phyloP scores from a whole-genome alignment of 37 sponge, comb jelly and placozoan species.

The Agelas oroides region DNA sequence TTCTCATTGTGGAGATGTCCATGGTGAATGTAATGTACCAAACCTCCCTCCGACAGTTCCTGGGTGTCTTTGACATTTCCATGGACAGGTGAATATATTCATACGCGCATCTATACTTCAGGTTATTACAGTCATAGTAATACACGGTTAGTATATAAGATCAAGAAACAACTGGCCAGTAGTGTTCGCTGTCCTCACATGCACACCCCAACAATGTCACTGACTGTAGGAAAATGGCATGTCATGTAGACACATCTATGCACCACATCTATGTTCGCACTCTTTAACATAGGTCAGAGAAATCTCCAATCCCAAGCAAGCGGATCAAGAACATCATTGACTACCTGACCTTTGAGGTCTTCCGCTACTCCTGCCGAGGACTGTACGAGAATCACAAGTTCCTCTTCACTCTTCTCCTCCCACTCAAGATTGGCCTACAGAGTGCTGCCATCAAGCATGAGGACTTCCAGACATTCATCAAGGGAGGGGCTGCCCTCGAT shows the following conservation, averaged over 20 bases:
- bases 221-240: no score
- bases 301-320: constrained; percentile 89
- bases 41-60: constrained; percentile 95
- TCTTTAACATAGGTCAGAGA: constrained; percentile 69
- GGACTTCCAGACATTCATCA: constrained; percentile 94
- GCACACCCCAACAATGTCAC: no score
- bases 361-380: constrained; percentile 90
- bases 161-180: no score
- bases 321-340: constrained; percentile 93
- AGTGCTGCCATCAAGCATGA: constrained; percentile 84
- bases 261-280: no score
- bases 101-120: no score
- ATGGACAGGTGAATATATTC: constrained; percentile 77
- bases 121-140: no score
- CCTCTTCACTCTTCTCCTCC: constrained; percentile 96
- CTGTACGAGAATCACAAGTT: constrained; percentile 99
- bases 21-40: constrained; percentile 99
- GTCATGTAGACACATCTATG: no score
- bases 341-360: constrained; percentile 92
- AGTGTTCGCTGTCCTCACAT: no score
- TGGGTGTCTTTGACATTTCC: constrained; percentile 91
- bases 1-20: constrained; percentile 99
- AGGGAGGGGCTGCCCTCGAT: constrained; percentile 99
- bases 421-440: constrained; percentile 95
- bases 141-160: no score